Evolutionary conservation across 2,888 invertebrate genomes (phyloP).

Genomic region (Folsomia manolachei): DNA sequence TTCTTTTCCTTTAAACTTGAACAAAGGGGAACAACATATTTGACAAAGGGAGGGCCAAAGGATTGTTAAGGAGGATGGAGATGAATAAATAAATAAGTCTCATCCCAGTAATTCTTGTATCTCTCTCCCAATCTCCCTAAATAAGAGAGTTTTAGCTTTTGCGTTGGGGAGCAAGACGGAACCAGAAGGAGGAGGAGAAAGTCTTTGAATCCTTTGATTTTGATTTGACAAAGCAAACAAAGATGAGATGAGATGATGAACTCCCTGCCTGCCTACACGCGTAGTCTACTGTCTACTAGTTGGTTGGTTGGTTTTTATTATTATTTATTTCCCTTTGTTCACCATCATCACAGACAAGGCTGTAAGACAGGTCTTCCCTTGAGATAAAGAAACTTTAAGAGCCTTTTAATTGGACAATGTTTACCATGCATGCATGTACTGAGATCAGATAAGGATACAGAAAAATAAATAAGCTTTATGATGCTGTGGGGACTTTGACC

Average conservation of each 20-base stretch:
- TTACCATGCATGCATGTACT: no score
- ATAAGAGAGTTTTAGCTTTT: not conserved
- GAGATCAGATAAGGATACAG: no score
- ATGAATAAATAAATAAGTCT: not conserved
- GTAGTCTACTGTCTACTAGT: not conserved
- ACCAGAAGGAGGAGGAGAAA: not conserved
- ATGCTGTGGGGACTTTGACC: no score
- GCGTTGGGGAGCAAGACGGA: not conserved
- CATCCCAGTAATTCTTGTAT: not conserved
- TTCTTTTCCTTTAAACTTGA: no score
- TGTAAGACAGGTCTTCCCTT: no score
- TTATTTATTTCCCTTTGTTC: not conserved
- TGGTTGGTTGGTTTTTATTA: not conserved
- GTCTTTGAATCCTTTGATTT: not conserved
- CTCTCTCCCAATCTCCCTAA: not conserved
- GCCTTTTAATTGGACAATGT: no score
- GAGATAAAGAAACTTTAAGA: no score
- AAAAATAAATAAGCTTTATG: no score
- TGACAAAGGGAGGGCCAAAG: not conserved
- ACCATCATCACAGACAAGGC: not conserved
- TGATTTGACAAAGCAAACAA: conserved; percentile 14
- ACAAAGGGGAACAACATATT: not conserved
- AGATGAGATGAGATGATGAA: not conserved
- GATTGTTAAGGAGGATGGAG: not conserved
- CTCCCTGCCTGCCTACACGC: not conserved